Evolutionary conservation across 1,140 invertebrate genomes (phyloP).

Genomic region (Steinernema feltiae): DNA sequence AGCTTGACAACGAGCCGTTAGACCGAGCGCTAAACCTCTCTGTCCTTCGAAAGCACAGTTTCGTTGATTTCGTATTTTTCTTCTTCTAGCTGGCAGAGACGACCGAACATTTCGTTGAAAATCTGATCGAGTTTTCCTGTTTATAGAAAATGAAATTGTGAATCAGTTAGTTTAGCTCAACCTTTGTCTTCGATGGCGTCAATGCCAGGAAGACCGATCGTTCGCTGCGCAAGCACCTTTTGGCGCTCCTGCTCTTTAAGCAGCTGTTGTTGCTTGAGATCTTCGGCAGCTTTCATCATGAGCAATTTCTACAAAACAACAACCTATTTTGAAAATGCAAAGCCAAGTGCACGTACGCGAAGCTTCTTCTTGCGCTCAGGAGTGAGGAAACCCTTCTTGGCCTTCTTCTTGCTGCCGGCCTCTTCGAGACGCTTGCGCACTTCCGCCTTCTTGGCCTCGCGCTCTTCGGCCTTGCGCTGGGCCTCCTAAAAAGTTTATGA

Average conservation of each 20-base stretch:
- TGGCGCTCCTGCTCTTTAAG: slow-evolving; percentile 92
- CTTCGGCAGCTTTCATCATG: slow-evolving; percentile 98
- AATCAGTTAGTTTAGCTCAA: not conserved
- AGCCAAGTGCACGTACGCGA: slow-evolving; percentile 62
- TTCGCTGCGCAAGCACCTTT: slow-evolving; percentile 84
- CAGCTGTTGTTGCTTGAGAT: slow-evolving; percentile 96
- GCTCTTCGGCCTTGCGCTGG: slow-evolving; percentile 38
- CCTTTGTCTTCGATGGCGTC: slow-evolving; percentile 38
- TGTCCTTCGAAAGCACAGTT: slow-evolving; percentile 83
- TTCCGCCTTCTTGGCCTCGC: slow-evolving; percentile 45
- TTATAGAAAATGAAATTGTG: not conserved
- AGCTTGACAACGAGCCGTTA: not conserved
- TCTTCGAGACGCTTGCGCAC: slow-evolving; percentile 44
- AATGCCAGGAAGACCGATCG: slow-evolving; percentile 40
- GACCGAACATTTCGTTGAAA: slow-evolving; percentile 84
- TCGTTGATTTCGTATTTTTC: slow-evolving; percentile 97
- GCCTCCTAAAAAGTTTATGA: slow-evolving; percentile 30
- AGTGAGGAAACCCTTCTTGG: slow-evolving; percentile 44
- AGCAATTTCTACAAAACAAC: slow-evolving; percentile 73
- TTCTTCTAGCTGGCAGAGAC: slow-evolving; percentile 80
- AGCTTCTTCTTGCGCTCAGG: slow-evolving; percentile 47
- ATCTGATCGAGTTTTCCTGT: slow-evolving; percentile 89
- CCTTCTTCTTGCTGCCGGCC: slow-evolving; percentile 42
- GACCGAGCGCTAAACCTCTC: slow-evolving; percentile 63
- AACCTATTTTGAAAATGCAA: not conserved